Base-by-base conservation (phyloP, 2,797 vertebrate genomes). In the Mus minutoides region DNA sequence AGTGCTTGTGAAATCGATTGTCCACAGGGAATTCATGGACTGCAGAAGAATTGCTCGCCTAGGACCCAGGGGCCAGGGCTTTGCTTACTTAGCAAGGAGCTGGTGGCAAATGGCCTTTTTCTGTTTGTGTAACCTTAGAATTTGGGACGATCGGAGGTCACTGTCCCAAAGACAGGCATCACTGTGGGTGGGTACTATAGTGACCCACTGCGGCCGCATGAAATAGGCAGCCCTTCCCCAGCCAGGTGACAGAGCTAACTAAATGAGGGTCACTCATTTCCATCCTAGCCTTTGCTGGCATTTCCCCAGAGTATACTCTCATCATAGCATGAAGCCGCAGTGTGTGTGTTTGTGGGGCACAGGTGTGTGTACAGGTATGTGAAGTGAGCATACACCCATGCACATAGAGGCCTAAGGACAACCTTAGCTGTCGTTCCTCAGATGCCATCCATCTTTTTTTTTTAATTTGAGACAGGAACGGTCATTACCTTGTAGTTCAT, bases 41-140 rank as follows among this genome's bases (percentile, higher is more conserved):
- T 6, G 22, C 34, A 12, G 49, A 54, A 52, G 49, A 34, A 37
- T 0, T 49, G 5, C 43, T 52, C 8, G 34, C 85, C 58, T 1
- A 54, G 1, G 31, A 3, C 2, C 56, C 62, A 1, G 34, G 29
- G 60, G 49, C 24, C 0, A 3, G 62, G n/a, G 4, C 14, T 7
- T 40, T 49, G 9, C 58, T 12, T 40, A 43, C n/a, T 49, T 3
- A 13, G 34, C 24, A 3, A 9, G 4, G 9, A 21, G 34, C 40
- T 17, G 40, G 3, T 0, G 4, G 9, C 4, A 4, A 17, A 3
- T 3, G 11, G 26, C 22, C 52, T 37, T 80, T 52, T 31, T 78
- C 37, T 40, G 37, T 43, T 37, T 86, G 62, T 78, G 31, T 75
- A 49, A n/a, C 77, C 16, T 10, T 58, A 52, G 37, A 43, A 67